Percentiles rank a stretch among this genome's conserved stretches.
Evolutionary conservation across 2,888 invertebrate genomes (phyloP).

Genomic region (Nezara viridula): DNA sequence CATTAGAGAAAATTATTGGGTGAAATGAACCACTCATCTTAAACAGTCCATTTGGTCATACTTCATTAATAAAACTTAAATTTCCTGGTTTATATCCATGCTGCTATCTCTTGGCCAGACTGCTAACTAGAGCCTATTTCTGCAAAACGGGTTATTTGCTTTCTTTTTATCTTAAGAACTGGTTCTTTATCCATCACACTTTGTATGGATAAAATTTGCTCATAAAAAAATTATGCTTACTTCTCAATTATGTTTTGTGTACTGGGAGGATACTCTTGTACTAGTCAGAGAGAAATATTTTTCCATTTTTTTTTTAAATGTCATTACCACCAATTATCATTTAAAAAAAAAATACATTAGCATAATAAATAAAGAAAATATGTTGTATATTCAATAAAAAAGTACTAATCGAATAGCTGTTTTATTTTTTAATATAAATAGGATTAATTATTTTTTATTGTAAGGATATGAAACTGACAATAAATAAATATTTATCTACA

Average conservation of each 20-base stretch:
- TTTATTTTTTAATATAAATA: no score
- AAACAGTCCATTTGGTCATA: neutral
- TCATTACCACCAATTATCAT: no score
- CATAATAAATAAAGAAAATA: no score
- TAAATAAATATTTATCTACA: no score
- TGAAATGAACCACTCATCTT: conserved; percentile 44
- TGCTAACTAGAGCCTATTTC: neutral
- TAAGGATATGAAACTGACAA: no score
- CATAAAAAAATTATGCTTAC: neutral
- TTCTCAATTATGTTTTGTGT: neutral
- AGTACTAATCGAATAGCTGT: no score
- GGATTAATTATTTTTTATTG: no score
- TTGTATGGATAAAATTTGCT: neutral
- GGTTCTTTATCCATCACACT: neutral
- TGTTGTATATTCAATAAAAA: no score
- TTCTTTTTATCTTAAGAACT: neutral
- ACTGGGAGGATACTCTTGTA: neutral
- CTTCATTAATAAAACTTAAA: conserved; percentile 10
- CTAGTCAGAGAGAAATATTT: no score
- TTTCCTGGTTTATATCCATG: neutral
- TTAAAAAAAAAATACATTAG: no score
- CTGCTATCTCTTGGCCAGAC: conserved; percentile 36
- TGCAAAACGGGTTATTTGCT: neutral
- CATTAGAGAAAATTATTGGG: conserved; percentile 34
- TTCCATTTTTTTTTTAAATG: no score